phyloP scores from a whole-genome alignment of 2,797 vertebrate genomes.

The Syngnathus rostellatus region DNA sequence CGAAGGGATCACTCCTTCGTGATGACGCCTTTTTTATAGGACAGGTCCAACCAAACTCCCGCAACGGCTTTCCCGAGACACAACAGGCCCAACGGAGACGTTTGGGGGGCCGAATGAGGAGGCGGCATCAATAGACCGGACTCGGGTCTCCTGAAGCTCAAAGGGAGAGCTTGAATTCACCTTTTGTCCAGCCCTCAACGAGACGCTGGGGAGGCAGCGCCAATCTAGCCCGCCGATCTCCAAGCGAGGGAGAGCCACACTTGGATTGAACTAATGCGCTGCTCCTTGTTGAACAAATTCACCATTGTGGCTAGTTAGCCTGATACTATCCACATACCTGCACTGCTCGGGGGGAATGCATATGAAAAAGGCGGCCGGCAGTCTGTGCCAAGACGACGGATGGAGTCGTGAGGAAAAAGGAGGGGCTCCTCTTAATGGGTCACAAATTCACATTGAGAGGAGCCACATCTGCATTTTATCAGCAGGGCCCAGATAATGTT shows the following conservation, averaged over 20 bases:
- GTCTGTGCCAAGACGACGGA: constrained; percentile 55
- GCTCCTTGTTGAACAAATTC: constrained; percentile 71
- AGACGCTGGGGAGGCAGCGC: constrained; percentile 59
- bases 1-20: not conserved
- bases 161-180: constrained; percentile 63
- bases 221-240: constrained; percentile 63
- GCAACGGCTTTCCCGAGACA: not conserved
- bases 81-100: constrained; percentile 44
- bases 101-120: not conserved
- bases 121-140: constrained; percentile 50
- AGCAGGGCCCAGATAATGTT: constrained; percentile 93
- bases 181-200: constrained; percentile 64
- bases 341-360: constrained; percentile 63
- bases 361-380: constrained; percentile 54
- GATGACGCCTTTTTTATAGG: constrained; percentile 6
- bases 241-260: constrained; percentile 61
- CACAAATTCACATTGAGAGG: constrained; percentile 91
- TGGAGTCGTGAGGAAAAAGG: constrained; percentile 53
- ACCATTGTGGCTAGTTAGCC: constrained; percentile 64
- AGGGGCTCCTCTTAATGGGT: constrained; percentile 66
- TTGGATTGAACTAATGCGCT: constrained; percentile 63
- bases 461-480: constrained; percentile 97
- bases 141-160: constrained; percentile 60
- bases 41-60: not conserved
- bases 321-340: constrained; percentile 72